Base-by-base conservation (phyloP, 2,113 vertebrate species). In the Xiphophorus maculatus region DNA sequence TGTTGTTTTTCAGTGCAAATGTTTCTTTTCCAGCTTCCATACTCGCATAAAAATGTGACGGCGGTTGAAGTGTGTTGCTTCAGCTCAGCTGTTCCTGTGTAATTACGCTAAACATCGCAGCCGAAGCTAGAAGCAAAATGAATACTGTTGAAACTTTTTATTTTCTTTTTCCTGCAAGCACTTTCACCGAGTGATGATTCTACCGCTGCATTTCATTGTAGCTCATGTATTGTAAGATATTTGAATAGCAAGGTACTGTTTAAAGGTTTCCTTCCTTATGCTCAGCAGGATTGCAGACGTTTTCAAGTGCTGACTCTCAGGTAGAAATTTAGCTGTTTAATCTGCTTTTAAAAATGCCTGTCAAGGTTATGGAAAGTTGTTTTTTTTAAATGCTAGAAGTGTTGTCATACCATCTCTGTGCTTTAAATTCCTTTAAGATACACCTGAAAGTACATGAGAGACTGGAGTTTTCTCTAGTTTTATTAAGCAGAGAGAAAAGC, bases 181-280 rank as follows among this genome's bases (percentile, higher is more conserved):
- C 22, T 58, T 58, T n/a, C 17, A 8, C 51, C 8, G 2, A 8
- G 25, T 2, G 25, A 58, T 58, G 51, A 22, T n/a, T 27, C 11
- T 2, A 1, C 25, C 17, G 1, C 14, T n/a, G 5, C 3, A 40
- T n/a, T 37, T n/a, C n/a, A 12, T 27, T 66, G 4, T 5, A n/a
- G 66, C 76, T 83, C 61, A 78, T 87, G 82, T 75, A 82, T 71
- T 60, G 65, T 76, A 58, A 77, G 15, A 28, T 28, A 22, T 86
- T 83, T 86, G 62, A 85, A 84, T 74, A 40, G 30, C 28, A 54
- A 80, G 71, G 40, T 29, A 44, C 30, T 72, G 30, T 66, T 71
- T 69, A 69, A 76, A 65, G 76, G 74, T 32, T n/a, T 44, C 81
- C 84, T 86, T 87, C 86, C 84, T 88, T 73, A 66, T 66, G 25